These are phyloP conservation scores for Cephonodes hylas DNA, from an alignment of 2,888 invertebrate species.

Conservation along the genomic window DNA sequence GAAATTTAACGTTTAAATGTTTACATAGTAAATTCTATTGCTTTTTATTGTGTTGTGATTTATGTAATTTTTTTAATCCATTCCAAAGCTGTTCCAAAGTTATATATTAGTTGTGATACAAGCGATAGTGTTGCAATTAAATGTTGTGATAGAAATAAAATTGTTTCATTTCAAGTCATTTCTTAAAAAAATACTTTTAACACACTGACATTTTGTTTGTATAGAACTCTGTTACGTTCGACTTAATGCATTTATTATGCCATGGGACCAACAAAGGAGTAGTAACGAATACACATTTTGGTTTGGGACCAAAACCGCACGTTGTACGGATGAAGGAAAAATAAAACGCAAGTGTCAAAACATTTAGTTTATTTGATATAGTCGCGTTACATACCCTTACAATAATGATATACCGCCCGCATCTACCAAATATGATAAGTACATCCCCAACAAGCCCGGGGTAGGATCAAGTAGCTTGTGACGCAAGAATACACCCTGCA, in stretches of 20 bases:
- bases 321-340: neutral
- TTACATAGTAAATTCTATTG: no score
- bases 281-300: no score
- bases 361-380: constrained; percentile 2
- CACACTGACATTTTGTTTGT: no score
- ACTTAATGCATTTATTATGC: no score
- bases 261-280: no score
- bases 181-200: neutral
- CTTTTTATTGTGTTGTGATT: no score
- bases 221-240: no score
- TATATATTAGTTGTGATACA: neutral
- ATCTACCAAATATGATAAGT: neutral
- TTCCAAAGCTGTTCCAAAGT: neutral
- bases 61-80: neutral
- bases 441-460: neutral
- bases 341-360: neutral
- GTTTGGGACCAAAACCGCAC: no score
- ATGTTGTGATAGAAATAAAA: neutral
- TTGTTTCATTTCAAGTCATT: neutral
- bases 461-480: neutral
- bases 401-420: neutral
- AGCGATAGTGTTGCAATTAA: neutral
- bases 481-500: neutral
- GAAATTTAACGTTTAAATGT: no score
- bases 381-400: constrained; percentile 1